Conservation (phyloP, 2,797 vertebrate species). For the Leptodactylus fallax region DNA sequence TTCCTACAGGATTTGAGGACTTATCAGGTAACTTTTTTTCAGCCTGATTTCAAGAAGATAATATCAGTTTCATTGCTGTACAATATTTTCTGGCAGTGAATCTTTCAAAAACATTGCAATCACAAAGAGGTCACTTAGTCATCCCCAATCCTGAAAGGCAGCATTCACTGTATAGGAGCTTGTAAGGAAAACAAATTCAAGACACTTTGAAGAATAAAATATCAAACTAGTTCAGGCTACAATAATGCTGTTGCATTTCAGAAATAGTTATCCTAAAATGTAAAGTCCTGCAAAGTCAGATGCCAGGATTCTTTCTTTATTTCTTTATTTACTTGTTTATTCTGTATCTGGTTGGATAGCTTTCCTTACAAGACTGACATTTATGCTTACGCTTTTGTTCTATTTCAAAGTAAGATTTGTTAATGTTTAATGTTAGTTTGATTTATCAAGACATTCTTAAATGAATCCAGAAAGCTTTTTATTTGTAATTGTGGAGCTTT, state of each 20-base stretch:
- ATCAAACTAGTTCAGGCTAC: not conserved
- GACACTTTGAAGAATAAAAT: not conserved
- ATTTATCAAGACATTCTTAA: no score
- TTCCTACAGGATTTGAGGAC: slow-evolving; percentile 19
- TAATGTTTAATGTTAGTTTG: not conserved
- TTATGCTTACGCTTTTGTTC: not conserved
- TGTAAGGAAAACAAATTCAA: not conserved
- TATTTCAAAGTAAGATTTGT: not conserved
- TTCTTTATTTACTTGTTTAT: not conserved
- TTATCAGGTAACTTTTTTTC: slow-evolving; percentile 40
- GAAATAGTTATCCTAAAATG: not conserved
- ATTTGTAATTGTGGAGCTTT: no score
- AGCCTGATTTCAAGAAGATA: slow-evolving; percentile 39
- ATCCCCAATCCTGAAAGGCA: slow-evolving; percentile 14
- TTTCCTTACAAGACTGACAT: not conserved
- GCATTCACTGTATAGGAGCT: not conserved
- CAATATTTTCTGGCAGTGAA: slow-evolving; percentile 53
- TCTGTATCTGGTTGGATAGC: not conserved
- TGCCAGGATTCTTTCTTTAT: not conserved
- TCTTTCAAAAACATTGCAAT: slow-evolving; percentile 56
- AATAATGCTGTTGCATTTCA: not conserved
- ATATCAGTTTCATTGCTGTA: slow-evolving; percentile 47
- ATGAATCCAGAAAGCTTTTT: no score
- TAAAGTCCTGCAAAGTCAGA: not conserved
- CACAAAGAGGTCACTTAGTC: slow-evolving; percentile 49